These are phyloP conservation scores for Paradoxurus hermaphroditus DNA, from an alignment of 2,113 vertebrate species.

Conservation along the genomic window DNA sequence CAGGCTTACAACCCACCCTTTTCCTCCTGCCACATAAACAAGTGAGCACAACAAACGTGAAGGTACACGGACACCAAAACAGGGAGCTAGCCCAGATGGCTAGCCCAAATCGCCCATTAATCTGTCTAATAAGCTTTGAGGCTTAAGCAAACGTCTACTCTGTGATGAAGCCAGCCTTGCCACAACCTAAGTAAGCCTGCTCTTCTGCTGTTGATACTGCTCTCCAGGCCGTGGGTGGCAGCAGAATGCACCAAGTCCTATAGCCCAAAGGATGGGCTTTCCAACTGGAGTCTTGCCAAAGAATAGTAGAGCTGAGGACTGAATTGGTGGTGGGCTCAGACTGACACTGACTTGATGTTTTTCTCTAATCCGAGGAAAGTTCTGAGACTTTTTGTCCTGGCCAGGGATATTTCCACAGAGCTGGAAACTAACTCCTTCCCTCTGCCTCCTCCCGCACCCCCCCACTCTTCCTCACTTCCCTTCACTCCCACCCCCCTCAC, in stretches of 20 bases:
- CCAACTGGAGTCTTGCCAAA: not conserved
- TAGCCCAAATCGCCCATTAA: slow-evolving; percentile 57
- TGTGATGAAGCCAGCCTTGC: slow-evolving; percentile 35
- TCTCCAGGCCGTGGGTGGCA: slow-evolving; percentile 7
- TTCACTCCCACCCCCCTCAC: not conserved
- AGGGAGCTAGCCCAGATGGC: not conserved
- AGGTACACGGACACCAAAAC: not conserved
- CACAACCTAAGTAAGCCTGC: slow-evolving; percentile 44
- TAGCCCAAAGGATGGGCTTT: not conserved
- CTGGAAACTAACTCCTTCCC: not conserved
- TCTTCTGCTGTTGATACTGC: slow-evolving; percentile 27
- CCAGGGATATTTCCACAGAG: not conserved
- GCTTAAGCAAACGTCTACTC: slow-evolving; percentile 61
- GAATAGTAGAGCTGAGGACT: not conserved
- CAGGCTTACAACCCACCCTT: not conserved
- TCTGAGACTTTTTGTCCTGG: not conserved
- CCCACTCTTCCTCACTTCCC: not conserved
- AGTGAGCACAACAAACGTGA: not conserved
- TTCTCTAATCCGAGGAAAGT: not conserved
- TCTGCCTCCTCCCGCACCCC: too few species aligned
- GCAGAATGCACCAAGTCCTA: not conserved
- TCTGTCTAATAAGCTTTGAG: slow-evolving; percentile 41
- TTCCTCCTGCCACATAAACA: not conserved
- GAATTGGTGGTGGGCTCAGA: not conserved
- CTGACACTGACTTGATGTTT: not conserved